Evolutionary conservation across 2,113 vertebrate species (phyloP), one percentile per base, ranked within the genome.

Genomic region (Azemiops feae): DNA sequence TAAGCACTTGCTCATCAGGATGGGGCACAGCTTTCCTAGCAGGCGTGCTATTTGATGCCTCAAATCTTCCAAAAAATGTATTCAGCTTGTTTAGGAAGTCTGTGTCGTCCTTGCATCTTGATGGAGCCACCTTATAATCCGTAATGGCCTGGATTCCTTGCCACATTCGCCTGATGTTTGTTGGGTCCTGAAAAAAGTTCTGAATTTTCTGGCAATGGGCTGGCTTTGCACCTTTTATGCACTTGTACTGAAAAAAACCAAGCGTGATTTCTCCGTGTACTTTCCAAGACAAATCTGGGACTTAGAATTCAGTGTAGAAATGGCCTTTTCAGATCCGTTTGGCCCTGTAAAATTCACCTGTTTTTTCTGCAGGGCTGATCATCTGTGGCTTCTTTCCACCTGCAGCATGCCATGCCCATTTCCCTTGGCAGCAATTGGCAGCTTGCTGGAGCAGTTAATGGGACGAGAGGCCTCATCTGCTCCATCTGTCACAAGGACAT

Each of bases 391-490:
- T 5, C 39, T 34, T 30, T 89, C 92, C 91, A 55, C 16, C 87
- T 89, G 93, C 5, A 16, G 55, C 92, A 86, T 45, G 74, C 92
- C 87, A n/a, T 6, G 74, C 18, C 25, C 0, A 0, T 93, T 92
- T 88, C 45, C 92, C 85, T 94, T 85, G 53, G 45, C 85, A 92
- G 88, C 92, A 47, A 6, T 92, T 45, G 92, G 23, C 86, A 91
- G 1, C 55, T 57, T 50, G 88, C 3, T 1, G 16, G 91, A 94
- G 89, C 55, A 0, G 90, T 90, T 96, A 95, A 96, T 90, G 94
- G 94, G 54, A 97, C 96, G 94, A 96, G 25, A 96, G 94, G 89
- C 85, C 93, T 91, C 91, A 91, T 87, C 16, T 91, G 92, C 3
- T 4, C 94, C 92, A 92, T 96, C 89, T 93, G 87, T 96, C 64